Evolutionary conservation across 1,140 invertebrate genomes (phyloP), one percentile per base, ranked within the genome.

Genomic region (Zophobas morio): DNA sequence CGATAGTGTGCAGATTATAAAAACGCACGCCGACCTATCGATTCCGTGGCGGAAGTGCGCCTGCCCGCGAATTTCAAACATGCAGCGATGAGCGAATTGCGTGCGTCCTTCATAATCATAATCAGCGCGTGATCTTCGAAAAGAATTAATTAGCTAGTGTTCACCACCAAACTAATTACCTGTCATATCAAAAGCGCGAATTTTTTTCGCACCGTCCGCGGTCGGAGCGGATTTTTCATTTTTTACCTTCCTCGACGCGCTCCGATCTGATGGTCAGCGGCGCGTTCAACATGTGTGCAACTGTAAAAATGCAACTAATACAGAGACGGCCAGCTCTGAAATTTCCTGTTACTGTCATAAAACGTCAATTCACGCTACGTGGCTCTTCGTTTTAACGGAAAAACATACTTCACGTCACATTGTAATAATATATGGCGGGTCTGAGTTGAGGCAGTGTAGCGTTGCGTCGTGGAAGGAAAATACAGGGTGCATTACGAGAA

Each of bases 271-370:
- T 66, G 60, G 60, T 46, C 39, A 60, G 34, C 70, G 39, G 36
- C 46, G 70, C 70, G 34, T 42, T 36, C 36, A 54, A 35, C 71
- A 54, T 54, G 71, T 73, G 71, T 54, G 71, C 54, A 73, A 73
- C 71, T 53, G 71, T 73, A 73, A 57, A 73, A 73, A 46, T 73
- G 71, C 71, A 73, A 66, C 37, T 42, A 66, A 42, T 42, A 66
- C 39, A 60, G 56, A 60, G 35, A 76, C 70, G 56, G 75, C 32
- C 66, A 76, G 71, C 46, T 73, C 76, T 57, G 76, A 77, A 73
- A 77, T 77, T 77, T 77, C 76, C 76, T 77, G 76, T 73, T 73
- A 57, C 76, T 77, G 76, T 77, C 76, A 77, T 77, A 77, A 77
- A 77, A 73, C 76, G 71, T 77, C 76, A 77, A 73, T 77, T 77